Base-by-base conservation (phyloP, 2,113 vertebrate species). In the Sterrhoptilus dennistouni region DNA sequence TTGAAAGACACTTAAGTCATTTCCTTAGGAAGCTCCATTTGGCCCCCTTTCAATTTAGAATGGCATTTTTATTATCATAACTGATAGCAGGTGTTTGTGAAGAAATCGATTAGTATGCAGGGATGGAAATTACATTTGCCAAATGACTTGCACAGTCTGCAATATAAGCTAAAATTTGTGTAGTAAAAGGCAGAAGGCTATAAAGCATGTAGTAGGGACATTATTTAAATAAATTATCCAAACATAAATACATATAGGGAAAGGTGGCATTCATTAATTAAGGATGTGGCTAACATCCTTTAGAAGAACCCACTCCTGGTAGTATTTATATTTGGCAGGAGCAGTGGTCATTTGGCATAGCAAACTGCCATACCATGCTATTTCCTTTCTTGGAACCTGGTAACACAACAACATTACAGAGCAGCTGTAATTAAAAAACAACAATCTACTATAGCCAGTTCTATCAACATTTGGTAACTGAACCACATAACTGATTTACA, bases 101-200 rank as follows among this genome's bases (percentile, higher is more conserved):
- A 97, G 97, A 97, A 98, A 98, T 98, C 98, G 97, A 98, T 98
- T 98, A 98, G 98, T 98, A 98, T 98, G 98, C 98, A 98, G 97
- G 96, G 96, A 98, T 98, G 98, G 97, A 98, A 98, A 98, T 98
- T 97, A 98, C 98, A 98, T 98, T 98, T 98, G 97, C 98, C 97
- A 98, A 98, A 98, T 97, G 98, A 98, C 98, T 97, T 98, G 98
- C 97, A 97, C 91, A 97, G 97, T 98, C 98, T 97, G 97, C 98
- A 97, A 96, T 98, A 97, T 98, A 98, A 87, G 95, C 96, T 96
- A 92, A 96, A 98, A 98, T 98, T 97, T 97, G 96, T 95, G 97
- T 95, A 95, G 97, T 96, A 97, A 98, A 98, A 97, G 92, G 97
- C 94, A 94, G 90, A 97, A 93, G 97, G 93, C 96, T 96, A 97